These are phyloP conservation scores for Brenthis daphne DNA, from an alignment of 2,888 invertebrate genomes.

Conservation along the genomic window DNA sequence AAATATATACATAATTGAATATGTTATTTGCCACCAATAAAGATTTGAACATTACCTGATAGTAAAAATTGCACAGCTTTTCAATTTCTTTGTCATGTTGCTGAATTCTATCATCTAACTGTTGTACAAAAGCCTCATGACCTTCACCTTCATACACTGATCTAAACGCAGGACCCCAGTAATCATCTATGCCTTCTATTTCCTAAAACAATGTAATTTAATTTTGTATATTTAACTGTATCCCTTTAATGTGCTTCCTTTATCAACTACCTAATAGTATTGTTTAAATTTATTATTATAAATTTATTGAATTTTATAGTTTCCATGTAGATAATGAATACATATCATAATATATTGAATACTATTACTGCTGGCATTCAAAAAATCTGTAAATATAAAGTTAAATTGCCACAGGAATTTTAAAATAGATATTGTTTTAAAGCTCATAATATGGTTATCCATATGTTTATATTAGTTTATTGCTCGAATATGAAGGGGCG, in stretches of 20 bases:
- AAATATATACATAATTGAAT: neutral
- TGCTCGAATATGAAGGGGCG: conserved; percentile 22
- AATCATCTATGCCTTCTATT: conserved; percentile 95
- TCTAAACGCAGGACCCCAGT: conserved; percentile 95
- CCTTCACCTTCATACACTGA: conserved; percentile 97
- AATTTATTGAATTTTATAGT: no score
- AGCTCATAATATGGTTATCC: neutral
- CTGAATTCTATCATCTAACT: conserved; percentile 94
- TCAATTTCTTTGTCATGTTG: conserved; percentile 99
- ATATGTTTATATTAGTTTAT: neutral
- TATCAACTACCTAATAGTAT: no score
- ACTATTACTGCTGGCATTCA: no score
- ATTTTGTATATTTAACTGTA: no score
- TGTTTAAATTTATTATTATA: no score
- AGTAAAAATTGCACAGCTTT: conserved; percentile 97
- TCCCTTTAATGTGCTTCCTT: no score
- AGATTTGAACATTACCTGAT: conserved; percentile 82
- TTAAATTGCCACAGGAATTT: no score
- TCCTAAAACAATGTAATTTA: conserved; percentile 76
- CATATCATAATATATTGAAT: no score
- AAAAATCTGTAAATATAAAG: no score
- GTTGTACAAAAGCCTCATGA: conserved; percentile 91
- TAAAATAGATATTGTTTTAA: no score
- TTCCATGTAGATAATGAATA: no score
- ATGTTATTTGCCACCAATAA: neutral